These are phyloP conservation scores for Cinara cedri DNA, from an alignment of 2,888 invertebrate genomes.

Conservation along the genomic window DNA sequence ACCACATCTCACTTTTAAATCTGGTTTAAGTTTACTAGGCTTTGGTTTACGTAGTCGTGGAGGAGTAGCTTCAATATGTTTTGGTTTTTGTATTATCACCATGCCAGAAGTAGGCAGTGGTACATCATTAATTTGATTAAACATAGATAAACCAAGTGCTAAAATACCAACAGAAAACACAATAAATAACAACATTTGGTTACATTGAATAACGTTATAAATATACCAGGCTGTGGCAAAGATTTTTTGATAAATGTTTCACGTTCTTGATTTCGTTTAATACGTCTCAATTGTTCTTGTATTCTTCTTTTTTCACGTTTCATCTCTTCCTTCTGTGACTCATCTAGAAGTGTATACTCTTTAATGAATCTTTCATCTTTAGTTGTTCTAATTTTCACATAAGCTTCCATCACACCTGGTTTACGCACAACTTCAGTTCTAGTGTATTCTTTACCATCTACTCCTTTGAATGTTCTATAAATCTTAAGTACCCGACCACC, in stretches of 20 bases:
- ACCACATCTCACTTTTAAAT: constrained; percentile 91
- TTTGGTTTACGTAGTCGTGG: constrained; percentile 69
- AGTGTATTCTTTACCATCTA: constrained; percentile 88
- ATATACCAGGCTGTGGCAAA: constrained; percentile 34
- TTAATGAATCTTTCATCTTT: constrained; percentile 91
- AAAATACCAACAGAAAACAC: neutral
- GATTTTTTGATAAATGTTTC: constrained; percentile 66
- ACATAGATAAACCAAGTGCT: constrained; percentile 39
- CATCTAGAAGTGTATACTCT: constrained; percentile 95
- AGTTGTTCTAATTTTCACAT: constrained; percentile 93
- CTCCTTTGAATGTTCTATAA: constrained; percentile 86
- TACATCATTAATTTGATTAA: constrained; percentile 38
- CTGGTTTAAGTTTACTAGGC: constrained; percentile 81
- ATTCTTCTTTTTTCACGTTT: constrained; percentile 93
- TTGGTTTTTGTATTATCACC: constrained; percentile 44
- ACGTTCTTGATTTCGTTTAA: constrained; percentile 91
- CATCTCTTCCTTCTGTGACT: constrained; percentile 98
- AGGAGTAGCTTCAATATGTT: constrained; percentile 58
- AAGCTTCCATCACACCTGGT: constrained; percentile 94
- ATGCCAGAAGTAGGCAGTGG: constrained; percentile 53
- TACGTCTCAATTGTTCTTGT: constrained; percentile 93
- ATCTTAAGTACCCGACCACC: constrained; percentile 87
- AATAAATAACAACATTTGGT: neutral
- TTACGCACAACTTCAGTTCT: constrained; percentile 92
- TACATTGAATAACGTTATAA: neutral